Percentiles rank a stretch among this genome's conserved stretches.
Evolutionary conservation across 2,888 invertebrate genomes (phyloP).

Genomic region (Oscheius sp.): DNA sequence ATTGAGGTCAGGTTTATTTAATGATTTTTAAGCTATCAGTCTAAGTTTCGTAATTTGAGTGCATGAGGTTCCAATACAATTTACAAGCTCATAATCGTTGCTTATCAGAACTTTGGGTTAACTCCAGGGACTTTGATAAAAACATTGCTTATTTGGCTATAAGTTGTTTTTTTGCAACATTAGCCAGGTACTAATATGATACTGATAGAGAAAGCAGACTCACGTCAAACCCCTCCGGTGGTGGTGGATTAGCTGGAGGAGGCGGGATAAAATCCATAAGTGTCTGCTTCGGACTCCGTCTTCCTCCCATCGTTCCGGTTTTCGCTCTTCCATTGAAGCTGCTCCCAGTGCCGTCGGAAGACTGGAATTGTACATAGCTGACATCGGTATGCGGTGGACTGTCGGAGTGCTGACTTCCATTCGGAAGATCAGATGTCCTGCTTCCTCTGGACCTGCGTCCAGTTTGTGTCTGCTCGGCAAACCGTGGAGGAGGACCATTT

Average conservation of each 20-base stretch:
- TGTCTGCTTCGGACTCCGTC: constrained; percentile 55
- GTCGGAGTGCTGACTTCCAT: constrained; percentile 57
- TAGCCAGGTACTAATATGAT: background rate
- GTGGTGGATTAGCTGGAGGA: constrained; percentile 63
- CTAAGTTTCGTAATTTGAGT: no score
- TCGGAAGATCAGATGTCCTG: constrained; percentile 47
- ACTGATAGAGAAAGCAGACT: constrained; percentile 9
- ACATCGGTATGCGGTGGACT: constrained; percentile 70
- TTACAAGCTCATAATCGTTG: no score
- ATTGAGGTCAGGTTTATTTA: background rate
- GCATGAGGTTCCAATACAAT: no score
- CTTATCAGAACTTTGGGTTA: no score
- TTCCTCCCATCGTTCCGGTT: constrained; percentile 36
- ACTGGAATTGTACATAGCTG: constrained; percentile 67
- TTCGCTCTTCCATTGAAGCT: constrained; percentile 55
- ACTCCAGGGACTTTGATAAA: no score
- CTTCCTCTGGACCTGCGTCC: constrained; percentile 54
- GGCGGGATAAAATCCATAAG: constrained; percentile 68
- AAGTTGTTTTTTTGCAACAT: no score
- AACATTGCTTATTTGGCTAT: no score
- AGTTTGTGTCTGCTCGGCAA: constrained; percentile 48
- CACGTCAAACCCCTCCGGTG: constrained; percentile 52
- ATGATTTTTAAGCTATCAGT: no score
- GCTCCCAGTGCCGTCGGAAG: constrained; percentile 66
- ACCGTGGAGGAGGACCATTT: constrained; percentile 58